phyloP scores from a whole-genome alignment of 2,888 invertebrate species.

The Agrochola lota region DNA sequence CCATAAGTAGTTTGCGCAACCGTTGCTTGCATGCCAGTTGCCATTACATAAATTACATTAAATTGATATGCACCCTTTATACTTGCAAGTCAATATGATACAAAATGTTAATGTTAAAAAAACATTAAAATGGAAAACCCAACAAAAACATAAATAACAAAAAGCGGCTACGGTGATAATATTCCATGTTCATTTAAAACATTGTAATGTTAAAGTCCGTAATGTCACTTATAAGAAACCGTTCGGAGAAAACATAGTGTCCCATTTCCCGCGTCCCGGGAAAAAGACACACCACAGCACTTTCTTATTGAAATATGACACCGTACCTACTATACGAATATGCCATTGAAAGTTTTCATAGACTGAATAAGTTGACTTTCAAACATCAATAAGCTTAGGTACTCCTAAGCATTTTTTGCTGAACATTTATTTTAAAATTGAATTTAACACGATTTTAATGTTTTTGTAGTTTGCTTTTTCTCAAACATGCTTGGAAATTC shows the following conservation, averaged over 20 bases:
- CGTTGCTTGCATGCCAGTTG: conserved; percentile 27
- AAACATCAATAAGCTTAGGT: conserved; percentile 24
- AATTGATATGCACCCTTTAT: conserved; percentile 5
- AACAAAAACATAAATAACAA: conserved; percentile 7
- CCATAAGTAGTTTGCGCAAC: conserved; percentile 17
- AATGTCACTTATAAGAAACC: conserved; percentile 40
- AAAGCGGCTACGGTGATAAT: conserved; percentile 9
- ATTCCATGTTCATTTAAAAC: conserved; percentile 33
- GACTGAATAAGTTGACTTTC: conserved; percentile 39
- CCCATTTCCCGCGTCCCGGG: conserved; percentile 40
- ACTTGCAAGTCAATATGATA: conserved; percentile 26
- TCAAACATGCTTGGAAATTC: neutral
- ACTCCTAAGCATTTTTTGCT: neutral
- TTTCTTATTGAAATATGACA: conserved; percentile 50
- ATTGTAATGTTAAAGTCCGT: conserved; percentile 26
- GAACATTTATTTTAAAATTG: conserved; percentile 29
- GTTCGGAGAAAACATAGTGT: conserved; percentile 39
- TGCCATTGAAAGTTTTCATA: conserved; percentile 54
- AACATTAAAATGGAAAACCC: neutral
- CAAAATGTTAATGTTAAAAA: neutral
- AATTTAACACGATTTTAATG: conserved; percentile 18
- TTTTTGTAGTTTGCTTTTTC: neutral
- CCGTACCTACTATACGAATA: conserved; percentile 52
- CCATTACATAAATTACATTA: conserved; percentile 27
- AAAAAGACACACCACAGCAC: conserved; percentile 39